A percentile compares a stretch with the other conserved stretches of the same genome.
These are phyloP conservation scores for Bufo bufo DNA, from an alignment of 2,113 vertebrate genomes.

Conservation along the genomic window DNA sequence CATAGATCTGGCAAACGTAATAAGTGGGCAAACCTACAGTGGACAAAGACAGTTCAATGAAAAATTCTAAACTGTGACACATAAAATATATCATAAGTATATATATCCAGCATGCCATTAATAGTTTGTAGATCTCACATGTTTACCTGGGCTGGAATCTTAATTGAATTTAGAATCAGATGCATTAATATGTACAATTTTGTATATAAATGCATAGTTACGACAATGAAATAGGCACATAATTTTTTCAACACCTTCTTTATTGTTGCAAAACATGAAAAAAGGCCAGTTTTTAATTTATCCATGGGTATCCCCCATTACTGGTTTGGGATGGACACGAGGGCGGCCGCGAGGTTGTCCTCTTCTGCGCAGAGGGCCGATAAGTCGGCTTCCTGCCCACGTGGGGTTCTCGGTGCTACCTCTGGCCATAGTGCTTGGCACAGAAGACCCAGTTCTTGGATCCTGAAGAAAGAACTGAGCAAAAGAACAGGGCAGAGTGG, in stretches of 20 bases:
- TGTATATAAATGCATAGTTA: neutral
- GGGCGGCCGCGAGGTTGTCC: constrained; percentile 54
- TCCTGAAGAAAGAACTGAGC: constrained; percentile 57
- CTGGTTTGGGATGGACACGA: constrained; percentile 50
- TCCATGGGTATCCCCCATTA: constrained; percentile 54
- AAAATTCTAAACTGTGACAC: too few relatives aligned
- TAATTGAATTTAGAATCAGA: neutral
- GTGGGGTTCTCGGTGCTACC: constrained; percentile 52
- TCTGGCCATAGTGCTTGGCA: constrained; percentile 57
- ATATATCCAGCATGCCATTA: neutral
- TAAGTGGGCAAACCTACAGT: too few relatives aligned
- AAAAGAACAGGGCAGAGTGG: constrained; percentile 56
- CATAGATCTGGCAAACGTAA: too few relatives aligned
- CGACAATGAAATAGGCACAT: constrained; percentile 45
- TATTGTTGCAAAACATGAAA: constrained; percentile 59
- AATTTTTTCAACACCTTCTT: constrained; percentile 50
- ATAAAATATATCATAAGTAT: too few relatives aligned
- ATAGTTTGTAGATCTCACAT: neutral
- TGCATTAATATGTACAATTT: neutral
- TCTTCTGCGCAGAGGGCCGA: constrained; percentile 52
- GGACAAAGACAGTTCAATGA: too few relatives aligned
- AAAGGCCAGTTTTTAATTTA: constrained; percentile 49
- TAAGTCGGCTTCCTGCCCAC: constrained; percentile 55
- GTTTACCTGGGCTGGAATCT: neutral
- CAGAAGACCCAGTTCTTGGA: constrained; percentile 57